Evolutionary conservation across 2,113 vertebrate genomes (phyloP).

Genomic region (Calidris pygmaea): DNA sequence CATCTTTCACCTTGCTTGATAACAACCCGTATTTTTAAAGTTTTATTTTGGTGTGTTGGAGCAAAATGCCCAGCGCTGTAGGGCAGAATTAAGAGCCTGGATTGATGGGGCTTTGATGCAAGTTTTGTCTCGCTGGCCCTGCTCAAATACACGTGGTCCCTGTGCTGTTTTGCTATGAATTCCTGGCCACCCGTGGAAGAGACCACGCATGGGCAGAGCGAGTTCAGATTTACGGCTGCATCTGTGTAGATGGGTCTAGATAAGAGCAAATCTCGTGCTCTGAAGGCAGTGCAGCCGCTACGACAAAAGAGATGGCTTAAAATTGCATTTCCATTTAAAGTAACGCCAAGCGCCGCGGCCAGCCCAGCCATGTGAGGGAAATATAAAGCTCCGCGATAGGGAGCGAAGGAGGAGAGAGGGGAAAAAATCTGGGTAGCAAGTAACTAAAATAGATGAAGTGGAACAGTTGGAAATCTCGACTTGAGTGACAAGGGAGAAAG

Average conservation of each 20-base stretch:
- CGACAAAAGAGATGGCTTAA: constrained; percentile 37
- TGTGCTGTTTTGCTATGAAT: not conserved
- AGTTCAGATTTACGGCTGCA: not conserved
- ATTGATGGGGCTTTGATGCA: not conserved
- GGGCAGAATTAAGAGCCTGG: not conserved
- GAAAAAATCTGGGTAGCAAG: constrained; percentile 40
- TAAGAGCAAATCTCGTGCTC: constrained; percentile 52
- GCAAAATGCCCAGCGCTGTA: accelerated
- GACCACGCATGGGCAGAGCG: not conserved
- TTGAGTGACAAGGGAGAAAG: constrained; percentile 52
- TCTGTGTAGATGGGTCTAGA: constrained; percentile 49
- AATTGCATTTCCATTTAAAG: constrained; percentile 67
- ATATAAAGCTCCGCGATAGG: constrained; percentile 23
- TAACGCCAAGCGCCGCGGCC: not conserved
- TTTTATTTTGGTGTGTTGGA: not conserved
- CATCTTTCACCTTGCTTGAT: not conserved
- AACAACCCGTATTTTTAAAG: not conserved
- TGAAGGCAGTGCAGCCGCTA: not conserved
- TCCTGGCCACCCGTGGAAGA: constrained; percentile 42
- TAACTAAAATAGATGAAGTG: constrained; percentile 62
- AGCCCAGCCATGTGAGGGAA: constrained; percentile 48
- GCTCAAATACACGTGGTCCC: not conserved
- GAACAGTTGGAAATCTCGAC: constrained; percentile 48
- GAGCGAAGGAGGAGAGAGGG: not conserved
- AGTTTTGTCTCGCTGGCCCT: not conserved